Conservation (phyloP, 2,113 vertebrate genomes). For the Synodontis membranacea region DNA sequence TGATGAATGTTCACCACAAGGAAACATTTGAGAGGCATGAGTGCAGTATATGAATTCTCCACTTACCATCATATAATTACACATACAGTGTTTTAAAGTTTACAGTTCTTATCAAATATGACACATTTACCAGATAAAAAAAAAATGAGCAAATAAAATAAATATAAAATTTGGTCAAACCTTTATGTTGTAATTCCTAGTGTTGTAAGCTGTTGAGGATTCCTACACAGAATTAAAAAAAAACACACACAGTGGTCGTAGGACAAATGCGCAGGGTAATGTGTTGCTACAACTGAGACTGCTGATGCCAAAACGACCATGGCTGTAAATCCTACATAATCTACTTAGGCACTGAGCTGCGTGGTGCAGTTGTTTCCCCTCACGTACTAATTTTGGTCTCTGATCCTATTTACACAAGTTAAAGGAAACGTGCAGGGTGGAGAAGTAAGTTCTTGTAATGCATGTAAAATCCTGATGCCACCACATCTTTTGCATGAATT, state of each 20-base stretch:
- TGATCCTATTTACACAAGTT: constrained; percentile 52
- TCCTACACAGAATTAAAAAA: constrained; percentile 2
- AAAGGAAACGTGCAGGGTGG: constrained; percentile 7
- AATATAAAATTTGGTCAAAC: constrained; percentile 23
- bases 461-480: not conserved
- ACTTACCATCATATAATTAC: not conserved
- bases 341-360: constrained; percentile 66
- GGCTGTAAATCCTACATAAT: constrained; percentile 69
- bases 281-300: constrained; percentile 54
- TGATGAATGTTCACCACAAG: not conserved
- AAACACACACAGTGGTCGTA: not conserved
- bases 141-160: not conserved
- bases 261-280: constrained; percentile 50
- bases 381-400: constrained; percentile 61
- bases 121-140: not conserved
- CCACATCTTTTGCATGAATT: not conserved
- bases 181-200: not conserved
- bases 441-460: not conserved
- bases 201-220: not conserved
- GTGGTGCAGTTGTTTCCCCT: constrained; percentile 56
- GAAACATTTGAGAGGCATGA: not conserved
- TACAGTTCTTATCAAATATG: not conserved
- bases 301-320: constrained; percentile 54
- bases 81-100: not conserved
- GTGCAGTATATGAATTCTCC: not conserved